These are phyloP conservation scores for Tragelaphus buxtoni DNA, from an alignment of 2,113 vertebrate species.

Conservation along the genomic window DNA sequence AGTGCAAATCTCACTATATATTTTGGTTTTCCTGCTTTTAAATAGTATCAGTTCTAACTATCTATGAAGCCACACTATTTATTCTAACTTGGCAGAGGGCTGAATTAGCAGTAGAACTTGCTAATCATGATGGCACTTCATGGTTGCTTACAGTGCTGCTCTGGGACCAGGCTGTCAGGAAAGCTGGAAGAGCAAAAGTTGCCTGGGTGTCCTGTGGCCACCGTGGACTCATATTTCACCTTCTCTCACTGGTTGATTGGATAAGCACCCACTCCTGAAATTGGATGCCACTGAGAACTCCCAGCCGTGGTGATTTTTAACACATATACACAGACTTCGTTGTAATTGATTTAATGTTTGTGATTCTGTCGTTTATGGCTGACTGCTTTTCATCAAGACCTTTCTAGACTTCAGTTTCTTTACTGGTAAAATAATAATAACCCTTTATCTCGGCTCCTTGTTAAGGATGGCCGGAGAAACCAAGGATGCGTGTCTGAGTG, in stretches of 20 bases:
- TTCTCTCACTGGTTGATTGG: background rate
- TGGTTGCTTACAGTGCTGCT: background rate
- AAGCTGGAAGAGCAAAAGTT: background rate
- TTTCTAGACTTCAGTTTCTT: background rate
- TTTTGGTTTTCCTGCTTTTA: constrained; percentile 3
- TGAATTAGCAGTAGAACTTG: background rate
- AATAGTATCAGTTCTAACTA: background rate
- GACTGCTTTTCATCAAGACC: background rate
- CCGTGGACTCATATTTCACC: background rate
- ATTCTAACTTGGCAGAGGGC: background rate
- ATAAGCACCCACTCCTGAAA: background rate
- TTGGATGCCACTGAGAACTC: background rate
- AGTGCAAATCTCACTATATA: background rate
- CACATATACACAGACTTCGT: background rate
- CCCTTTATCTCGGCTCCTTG: background rate
- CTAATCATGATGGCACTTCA: background rate
- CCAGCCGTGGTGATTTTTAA: background rate
- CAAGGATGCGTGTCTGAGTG: background rate
- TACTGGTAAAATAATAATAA: background rate
- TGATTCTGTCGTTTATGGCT: background rate
- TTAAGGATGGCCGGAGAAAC: background rate
- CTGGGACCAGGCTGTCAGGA: background rate
- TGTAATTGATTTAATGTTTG: background rate
- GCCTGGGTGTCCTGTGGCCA: too few species aligned
- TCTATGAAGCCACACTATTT: background rate